Conservation (phyloP, 1,140 invertebrate genomes). For the Mamestra configurata region DNA sequence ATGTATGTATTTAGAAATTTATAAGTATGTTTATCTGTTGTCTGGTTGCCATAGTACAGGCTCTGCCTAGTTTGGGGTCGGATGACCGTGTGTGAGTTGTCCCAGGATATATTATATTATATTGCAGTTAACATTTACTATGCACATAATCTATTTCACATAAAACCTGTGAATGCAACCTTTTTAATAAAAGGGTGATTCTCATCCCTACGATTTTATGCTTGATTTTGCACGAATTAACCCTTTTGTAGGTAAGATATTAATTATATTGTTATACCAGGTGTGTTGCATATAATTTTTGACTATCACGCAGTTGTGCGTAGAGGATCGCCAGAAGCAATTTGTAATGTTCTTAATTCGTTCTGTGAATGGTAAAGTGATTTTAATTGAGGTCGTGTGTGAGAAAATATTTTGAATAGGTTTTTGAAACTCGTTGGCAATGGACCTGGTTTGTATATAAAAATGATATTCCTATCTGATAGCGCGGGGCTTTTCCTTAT, state of each 20-base stretch:
- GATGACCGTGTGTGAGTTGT: no score
- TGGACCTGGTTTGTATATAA: no score
- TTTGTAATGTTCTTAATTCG: conserved; percentile 34
- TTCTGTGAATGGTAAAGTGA: background rate
- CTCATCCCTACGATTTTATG: conserved; percentile 65
- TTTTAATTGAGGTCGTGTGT: conserved; percentile 6
- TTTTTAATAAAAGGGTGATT: background rate
- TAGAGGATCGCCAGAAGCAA: conserved; percentile 37
- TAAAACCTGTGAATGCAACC: background rate
- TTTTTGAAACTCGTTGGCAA: background rate
- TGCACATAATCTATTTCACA: no score
- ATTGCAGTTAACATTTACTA: no score
- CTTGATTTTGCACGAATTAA: conserved; percentile 69
- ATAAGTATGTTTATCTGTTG: no score
- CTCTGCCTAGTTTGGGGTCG: no score
- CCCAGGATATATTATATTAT: no score
- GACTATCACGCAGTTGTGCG: conserved; percentile 62
- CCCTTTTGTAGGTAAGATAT: conserved; percentile 65
- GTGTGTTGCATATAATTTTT: conserved; percentile 61
- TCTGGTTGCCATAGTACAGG: no score
- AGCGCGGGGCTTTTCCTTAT: no score
- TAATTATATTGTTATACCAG: conserved; percentile 74
- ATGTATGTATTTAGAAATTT: no score
- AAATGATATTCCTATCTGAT: no score
- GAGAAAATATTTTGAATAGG: background rate